Conservation (phyloP, 1,140 invertebrate genomes). For the Harpegnathos saltator region DNA sequence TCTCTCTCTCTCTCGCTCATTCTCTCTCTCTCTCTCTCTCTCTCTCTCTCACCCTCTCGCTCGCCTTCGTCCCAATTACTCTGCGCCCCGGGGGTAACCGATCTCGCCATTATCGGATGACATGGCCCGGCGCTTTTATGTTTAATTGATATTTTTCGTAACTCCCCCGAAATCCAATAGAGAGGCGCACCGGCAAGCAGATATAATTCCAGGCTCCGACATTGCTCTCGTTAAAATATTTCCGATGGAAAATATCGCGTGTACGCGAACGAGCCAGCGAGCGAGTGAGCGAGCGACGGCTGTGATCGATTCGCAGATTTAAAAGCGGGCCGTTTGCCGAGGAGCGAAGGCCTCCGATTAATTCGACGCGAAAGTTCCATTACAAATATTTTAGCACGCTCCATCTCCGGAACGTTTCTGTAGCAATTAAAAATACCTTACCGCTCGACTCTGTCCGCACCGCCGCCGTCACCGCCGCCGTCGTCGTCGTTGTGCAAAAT, state of each 20-base stretch:
- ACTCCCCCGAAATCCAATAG: constrained; percentile 78
- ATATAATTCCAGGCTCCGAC: constrained; percentile 81
- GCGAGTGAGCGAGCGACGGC: too few relatives aligned
- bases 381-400: constrained; percentile 54
- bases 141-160: constrained; percentile 83
- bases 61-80: constrained; percentile 76
- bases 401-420: constrained; percentile 21
- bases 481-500: neutral
- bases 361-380: constrained; percentile 48
- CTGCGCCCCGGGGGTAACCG: constrained; percentile 74
- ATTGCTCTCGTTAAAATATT: constrained; percentile 83
- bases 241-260: constrained; percentile 78
- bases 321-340: constrained; percentile 42
- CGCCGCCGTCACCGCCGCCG: neutral
- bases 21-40: too few relatives aligned
- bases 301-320: constrained; percentile 39
- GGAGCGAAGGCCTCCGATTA: constrained; percentile 28
- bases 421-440: constrained; percentile 46
- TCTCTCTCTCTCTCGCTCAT: neutral
- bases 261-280: too few relatives aligned
- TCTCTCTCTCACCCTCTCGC: constrained; percentile 27
- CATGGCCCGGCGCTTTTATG: constrained; percentile 78
- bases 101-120: constrained; percentile 81
- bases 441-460: neutral
- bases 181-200: constrained; percentile 74